These are phyloP conservation scores for Notospermus geniculatus DNA, from an alignment of 1,140 invertebrate genomes.

Conservation along the genomic window DNA sequence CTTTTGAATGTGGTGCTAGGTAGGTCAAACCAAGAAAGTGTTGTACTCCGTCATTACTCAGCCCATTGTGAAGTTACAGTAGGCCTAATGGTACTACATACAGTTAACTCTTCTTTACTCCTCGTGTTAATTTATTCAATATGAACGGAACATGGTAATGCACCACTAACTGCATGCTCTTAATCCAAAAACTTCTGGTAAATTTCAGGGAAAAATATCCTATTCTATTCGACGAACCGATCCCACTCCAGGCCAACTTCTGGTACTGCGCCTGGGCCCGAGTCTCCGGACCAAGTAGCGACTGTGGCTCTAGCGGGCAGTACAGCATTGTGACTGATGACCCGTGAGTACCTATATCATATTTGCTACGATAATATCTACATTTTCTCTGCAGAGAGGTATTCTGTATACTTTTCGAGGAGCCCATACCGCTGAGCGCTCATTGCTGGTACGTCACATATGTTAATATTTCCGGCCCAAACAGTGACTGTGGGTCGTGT, in stretches of 20 bases:
- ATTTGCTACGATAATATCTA: too few relatives aligned
- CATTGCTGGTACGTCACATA: slow-evolving; percentile 93
- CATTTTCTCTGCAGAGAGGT: slow-evolving; percentile 66
- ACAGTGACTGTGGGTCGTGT: slow-evolving; percentile 92
- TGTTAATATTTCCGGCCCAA: slow-evolving; percentile 88
- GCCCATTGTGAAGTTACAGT: too few relatives aligned
- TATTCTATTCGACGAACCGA: slow-evolving; percentile 81
- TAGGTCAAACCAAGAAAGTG: slow-evolving; percentile 42
- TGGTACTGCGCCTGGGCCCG: slow-evolving; percentile 95
- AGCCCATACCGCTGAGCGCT: slow-evolving; percentile 65
- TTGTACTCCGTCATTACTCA: too few relatives aligned
- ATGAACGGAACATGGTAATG: too few relatives aligned
- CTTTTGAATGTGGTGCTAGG: slow-evolving; percentile 84
- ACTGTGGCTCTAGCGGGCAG: slow-evolving; percentile 94
- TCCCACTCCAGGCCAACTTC: slow-evolving; percentile 67
- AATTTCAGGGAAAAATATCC: slow-evolving; percentile 77
- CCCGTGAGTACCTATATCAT: slow-evolving; percentile 62
- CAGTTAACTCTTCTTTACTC: too few relatives aligned
- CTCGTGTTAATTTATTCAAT: too few relatives aligned
- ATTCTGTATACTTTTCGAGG: slow-evolving; percentile 85
- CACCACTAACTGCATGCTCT: too few relatives aligned
- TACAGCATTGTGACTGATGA: slow-evolving; percentile 87
- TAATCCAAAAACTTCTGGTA: too few relatives aligned
- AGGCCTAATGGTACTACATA: too few relatives aligned
- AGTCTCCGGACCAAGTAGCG: slow-evolving; percentile 92